Conservation (phyloP, 2,888 invertebrate genomes). For the Latheticus oryzae region DNA sequence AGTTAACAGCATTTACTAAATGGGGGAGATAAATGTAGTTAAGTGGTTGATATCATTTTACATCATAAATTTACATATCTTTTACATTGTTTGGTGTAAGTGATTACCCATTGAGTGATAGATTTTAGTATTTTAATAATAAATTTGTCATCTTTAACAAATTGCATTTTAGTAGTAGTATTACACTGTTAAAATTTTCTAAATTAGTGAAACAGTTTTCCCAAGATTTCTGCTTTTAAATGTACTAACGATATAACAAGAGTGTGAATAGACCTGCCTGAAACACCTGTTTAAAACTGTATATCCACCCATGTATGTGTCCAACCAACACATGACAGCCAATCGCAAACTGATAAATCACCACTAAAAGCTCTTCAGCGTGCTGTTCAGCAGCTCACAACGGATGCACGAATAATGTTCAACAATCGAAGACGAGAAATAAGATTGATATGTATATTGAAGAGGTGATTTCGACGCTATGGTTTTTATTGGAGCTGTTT, state of each 20-base stretch:
- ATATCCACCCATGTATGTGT: conserved; percentile 54
- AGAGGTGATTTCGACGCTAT: too few relatives aligned
- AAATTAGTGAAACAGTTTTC: conserved; percentile 15
- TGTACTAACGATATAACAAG: conserved; percentile 50
- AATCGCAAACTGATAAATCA: conserved; percentile 64
- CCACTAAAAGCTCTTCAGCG: conserved; percentile 61
- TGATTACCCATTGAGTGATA: too few relatives aligned
- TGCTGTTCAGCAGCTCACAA: conserved; percentile 46
- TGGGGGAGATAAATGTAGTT: conserved; percentile 62
- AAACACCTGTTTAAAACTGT: conserved; percentile 63
- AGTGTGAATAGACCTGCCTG: conserved; percentile 61
- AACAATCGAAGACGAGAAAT: conserved; percentile 17
- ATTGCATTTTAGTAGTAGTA: conserved; percentile 12
- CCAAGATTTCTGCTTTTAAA: conserved; percentile 47
- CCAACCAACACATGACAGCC: conserved; percentile 57
- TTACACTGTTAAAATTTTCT: conserved; percentile 1
- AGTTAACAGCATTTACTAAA: conserved; percentile 61
- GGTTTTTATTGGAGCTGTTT: too few relatives aligned
- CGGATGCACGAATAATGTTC: conserved; percentile 28
- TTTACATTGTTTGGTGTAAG: conserved; percentile 58
- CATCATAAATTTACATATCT: conserved; percentile 61
- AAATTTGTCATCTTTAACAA: conserved; percentile 17
- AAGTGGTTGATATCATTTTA: conserved; percentile 65
- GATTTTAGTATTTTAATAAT: conserved; percentile 21
- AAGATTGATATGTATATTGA: too few relatives aligned